phyloP scores from a whole-genome alignment of 2,888 invertebrate genomes.

The Lottia gigantea region DNA sequence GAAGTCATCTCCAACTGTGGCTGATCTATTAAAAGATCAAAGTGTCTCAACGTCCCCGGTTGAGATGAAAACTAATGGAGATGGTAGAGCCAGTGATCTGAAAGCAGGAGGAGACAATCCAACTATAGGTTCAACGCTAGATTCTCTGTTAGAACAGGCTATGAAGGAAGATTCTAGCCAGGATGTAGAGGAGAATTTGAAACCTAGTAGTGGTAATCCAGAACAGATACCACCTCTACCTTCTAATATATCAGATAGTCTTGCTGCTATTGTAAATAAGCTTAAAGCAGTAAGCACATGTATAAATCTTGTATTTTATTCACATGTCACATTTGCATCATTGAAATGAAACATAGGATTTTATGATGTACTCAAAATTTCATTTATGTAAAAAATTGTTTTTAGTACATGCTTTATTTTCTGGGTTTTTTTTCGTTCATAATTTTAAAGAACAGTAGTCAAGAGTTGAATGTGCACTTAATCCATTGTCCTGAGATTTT shows the following conservation, averaged over 20 bases:
- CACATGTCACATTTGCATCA: no score
- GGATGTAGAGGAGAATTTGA: conserved; percentile 42
- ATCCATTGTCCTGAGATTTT: no score
- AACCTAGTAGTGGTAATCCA: conserved; percentile 33
- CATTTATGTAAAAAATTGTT: no score
- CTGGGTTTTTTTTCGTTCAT: no score
- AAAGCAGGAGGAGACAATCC: conserved; percentile 13
- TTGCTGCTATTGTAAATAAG: conserved; percentile 69
- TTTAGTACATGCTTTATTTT: no score
- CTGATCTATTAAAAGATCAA: conserved; percentile 60
- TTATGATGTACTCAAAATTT: no score
- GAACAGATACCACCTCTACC: conserved; percentile 61
- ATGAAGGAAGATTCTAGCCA: conserved; percentile 61
- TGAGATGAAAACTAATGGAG: conserved; percentile 18
- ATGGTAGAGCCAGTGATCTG: not conserved
- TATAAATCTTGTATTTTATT: not conserved
- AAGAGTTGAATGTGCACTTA: no score
- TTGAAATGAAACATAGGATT: no score
- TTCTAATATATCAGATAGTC: conserved; percentile 69
- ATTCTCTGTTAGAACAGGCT: conserved; percentile 37
- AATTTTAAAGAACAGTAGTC: no score
- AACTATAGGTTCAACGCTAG: conserved; percentile 43
- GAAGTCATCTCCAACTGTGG: conserved; percentile 58
- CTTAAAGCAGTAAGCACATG: conserved; percentile 65
- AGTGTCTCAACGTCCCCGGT: conserved; percentile 37